Evolutionary conservation across 1,140 invertebrate genomes (phyloP).

Genomic region (Drosophila kepulauana): DNA sequence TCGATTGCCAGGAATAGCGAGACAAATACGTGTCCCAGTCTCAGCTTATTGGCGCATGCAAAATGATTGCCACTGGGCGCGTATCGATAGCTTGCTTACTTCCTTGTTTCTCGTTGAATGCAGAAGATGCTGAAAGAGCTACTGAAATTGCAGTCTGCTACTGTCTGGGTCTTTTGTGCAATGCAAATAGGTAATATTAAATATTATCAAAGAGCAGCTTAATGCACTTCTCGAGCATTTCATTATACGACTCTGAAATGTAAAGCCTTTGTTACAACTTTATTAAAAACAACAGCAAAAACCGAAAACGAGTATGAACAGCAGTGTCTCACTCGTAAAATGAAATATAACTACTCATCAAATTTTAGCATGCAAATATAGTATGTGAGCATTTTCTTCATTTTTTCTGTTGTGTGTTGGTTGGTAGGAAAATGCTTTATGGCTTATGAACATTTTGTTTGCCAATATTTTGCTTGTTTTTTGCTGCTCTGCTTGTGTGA

Average conservation of each 20-base stretch:
- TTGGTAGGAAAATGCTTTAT: constrained; percentile 52
- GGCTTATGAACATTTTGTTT: constrained; percentile 80
- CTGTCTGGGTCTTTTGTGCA: constrained; percentile 17
- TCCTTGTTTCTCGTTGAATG: neutral
- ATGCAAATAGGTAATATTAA: constrained; percentile 50
- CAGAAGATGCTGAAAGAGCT: neutral
- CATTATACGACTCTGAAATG: constrained; percentile 9
- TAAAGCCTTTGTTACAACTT: constrained; percentile 56
- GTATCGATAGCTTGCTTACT: constrained; percentile 51
- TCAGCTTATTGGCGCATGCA: constrained; percentile 70
- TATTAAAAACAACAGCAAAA: constrained; percentile 37
- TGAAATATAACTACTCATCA: constrained; percentile 66
- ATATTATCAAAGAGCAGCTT: constrained; percentile 17
- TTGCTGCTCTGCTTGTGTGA: constrained; percentile 7
- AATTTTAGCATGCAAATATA: constrained; percentile 74
- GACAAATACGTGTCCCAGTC: constrained; percentile 65
- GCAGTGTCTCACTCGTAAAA: constrained; percentile 12
- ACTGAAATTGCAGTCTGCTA: constrained; percentile 20
- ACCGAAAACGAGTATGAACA: neutral
- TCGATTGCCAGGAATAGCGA: constrained; percentile 40
- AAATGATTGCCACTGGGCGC: constrained; percentile 63
- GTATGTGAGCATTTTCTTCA: constrained; percentile 20
- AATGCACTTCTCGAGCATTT: constrained; percentile 2
- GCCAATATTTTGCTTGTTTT: constrained; percentile 65
- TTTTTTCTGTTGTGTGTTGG: constrained; percentile 5